These are phyloP conservation scores for Stenichneumon culpator DNA, from an alignment of 2,888 invertebrate species.

Conservation along the genomic window DNA sequence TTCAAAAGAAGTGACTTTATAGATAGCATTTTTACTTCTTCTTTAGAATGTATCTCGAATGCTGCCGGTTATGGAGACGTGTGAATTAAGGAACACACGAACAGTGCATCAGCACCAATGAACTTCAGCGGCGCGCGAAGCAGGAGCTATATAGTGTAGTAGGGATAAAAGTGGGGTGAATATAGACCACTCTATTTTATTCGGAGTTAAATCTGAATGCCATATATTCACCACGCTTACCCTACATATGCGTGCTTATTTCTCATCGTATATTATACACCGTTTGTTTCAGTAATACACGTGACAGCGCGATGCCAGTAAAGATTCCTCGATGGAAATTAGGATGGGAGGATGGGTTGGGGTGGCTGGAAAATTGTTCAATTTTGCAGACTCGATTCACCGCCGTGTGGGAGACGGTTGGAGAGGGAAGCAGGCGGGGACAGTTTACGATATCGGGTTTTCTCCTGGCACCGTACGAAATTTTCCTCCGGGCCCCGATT, in stretches of 20 bases:
- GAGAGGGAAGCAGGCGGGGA: slow-evolving; percentile 43
- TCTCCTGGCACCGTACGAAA: slow-evolving; percentile 65
- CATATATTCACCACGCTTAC: not conserved
- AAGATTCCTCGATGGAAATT: slow-evolving; percentile 67
- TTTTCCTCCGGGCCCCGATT: slow-evolving; percentile 65
- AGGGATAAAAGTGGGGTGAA: too few relatives aligned
- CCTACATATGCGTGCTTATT: slow-evolving; percentile 5
- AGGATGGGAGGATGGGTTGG: slow-evolving; percentile 38
- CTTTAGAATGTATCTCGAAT: too few relatives aligned
- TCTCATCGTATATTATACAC: slow-evolving; percentile 14
- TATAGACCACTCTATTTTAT: too few relatives aligned
- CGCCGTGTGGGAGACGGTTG: slow-evolving; percentile 1
- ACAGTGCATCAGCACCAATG: too few relatives aligned
- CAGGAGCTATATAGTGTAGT: too few relatives aligned
- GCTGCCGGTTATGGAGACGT: too few relatives aligned
- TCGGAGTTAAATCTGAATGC: too few relatives aligned
- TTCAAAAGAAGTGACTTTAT: too few relatives aligned
- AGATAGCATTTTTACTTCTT: too few relatives aligned
- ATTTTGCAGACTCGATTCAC: slow-evolving; percentile 61
- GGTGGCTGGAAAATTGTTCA: slow-evolving; percentile 65
- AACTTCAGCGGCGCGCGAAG: too few relatives aligned
- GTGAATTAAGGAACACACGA: too few relatives aligned
- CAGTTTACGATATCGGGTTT: slow-evolving; percentile 68
- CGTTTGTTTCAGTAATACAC: slow-evolving; percentile 46
- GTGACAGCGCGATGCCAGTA: slow-evolving; percentile 42